phyloP scores from a whole-genome alignment of 2,888 invertebrate species.

The Lobophora halterata region DNA sequence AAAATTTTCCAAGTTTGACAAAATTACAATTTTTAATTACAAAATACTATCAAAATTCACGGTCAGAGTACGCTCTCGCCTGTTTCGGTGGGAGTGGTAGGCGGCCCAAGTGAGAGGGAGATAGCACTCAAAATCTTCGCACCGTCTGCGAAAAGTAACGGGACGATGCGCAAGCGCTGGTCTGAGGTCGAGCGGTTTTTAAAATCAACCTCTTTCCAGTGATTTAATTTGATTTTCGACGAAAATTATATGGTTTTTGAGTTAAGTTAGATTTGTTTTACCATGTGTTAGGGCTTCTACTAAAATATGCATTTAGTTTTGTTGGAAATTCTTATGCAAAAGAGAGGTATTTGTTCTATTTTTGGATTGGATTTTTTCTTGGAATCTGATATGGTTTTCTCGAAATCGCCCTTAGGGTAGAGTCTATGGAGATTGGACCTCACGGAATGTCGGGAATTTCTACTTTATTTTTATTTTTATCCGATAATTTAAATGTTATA shows the following conservation, averaged over 20 bases:
- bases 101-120: constrained; percentile 58
- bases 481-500: neutral
- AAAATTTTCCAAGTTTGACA: too few species aligned
- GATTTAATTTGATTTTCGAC: constrained; percentile 57
- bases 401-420: constrained; percentile 25
- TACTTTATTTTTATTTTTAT: constrained; percentile 7
- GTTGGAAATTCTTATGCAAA: constrained; percentile 3
- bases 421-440: constrained; percentile 1
- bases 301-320: constrained; percentile 8
- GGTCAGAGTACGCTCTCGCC: constrained; percentile 44
- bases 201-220: constrained; percentile 50
- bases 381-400: constrained; percentile 38
- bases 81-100: constrained; percentile 62
- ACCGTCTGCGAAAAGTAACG: constrained; percentile 50
- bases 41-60: constrained; percentile 63
- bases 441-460: constrained; percentile 3
- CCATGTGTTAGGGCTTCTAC: constrained; percentile 31
- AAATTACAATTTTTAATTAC: too few species aligned
- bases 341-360: constrained; percentile 26
- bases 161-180: constrained; percentile 53
- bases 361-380: constrained; percentile 40
- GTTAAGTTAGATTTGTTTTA: constrained; percentile 30
- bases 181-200: constrained; percentile 53
- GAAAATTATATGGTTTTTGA: constrained; percentile 46
- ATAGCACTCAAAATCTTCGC: constrained; percentile 35